Evolutionary conservation across 2,888 invertebrate genomes (phyloP).

Genomic region (Galeruca laticollis): DNA sequence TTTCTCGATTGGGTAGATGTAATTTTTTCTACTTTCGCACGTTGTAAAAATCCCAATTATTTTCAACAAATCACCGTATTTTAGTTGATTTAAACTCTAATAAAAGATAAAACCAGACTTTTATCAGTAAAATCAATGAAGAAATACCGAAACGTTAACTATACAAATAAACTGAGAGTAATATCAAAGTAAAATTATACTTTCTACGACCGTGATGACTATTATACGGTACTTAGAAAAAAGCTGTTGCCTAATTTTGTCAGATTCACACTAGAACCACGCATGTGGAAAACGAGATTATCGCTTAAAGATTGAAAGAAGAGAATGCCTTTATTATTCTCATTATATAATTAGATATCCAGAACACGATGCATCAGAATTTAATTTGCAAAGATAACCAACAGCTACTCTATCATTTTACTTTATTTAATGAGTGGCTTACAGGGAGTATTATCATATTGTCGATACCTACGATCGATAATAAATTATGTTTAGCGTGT

Average conservation of each 20-base stretch:
- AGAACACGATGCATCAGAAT: slow-evolving; percentile 17
- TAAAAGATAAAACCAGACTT: no score
- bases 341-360: slow-evolving; percentile 28
- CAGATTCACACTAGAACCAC: slow-evolving; percentile 22
- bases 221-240: slow-evolving; percentile 12
- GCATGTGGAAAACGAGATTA: slow-evolving; percentile 25
- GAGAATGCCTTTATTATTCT: slow-evolving; percentile 26
- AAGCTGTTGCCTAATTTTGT: slow-evolving; percentile 26
- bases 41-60: no score
- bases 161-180: not conserved
- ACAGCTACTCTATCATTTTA: slow-evolving; percentile 17
- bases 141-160: no score
- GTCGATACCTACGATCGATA: slow-evolving; percentile 1
- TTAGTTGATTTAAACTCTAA: no score
- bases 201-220: not conserved
- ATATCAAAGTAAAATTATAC: not conserved
- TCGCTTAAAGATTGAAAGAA: slow-evolving; percentile 13
- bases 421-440: slow-evolving; percentile 15
- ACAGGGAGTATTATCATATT: slow-evolving; percentile 5
- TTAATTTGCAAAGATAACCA: slow-evolving; percentile 21
- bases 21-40: no score
- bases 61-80: no score
- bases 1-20: no score
- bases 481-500: slow-evolving; percentile 3
- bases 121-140: no score